Base-by-base conservation (phyloP, 2,888 invertebrate genomes). In the Prosopocoilus inquinatus region DNA sequence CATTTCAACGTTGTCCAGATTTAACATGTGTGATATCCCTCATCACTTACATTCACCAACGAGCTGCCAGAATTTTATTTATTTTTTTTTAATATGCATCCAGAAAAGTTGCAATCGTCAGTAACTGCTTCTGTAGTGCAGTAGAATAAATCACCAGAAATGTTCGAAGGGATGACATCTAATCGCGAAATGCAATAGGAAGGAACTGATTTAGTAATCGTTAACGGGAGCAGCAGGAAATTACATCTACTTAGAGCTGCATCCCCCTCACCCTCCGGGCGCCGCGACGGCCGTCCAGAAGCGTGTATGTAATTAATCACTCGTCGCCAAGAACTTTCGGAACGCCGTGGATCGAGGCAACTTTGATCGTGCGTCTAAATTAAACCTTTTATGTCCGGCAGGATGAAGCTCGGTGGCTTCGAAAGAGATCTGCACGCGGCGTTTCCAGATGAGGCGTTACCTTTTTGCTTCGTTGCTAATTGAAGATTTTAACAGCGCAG, bases 191-290 rank as follows among this genome's bases (percentile, higher is more conserved):
- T 62, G 64, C 62, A 64, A 65, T 64, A 68, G 70, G 67, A 69
- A 69, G 67, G 67, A 68, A 67, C 67, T 64, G 67, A 67, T 70
- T 70, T 66, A 63, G 64, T 59, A 64, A 65, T 65, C 65, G 64
- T 64, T 61, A 65, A 64, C 67, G 66, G 63, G 63, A 60, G 62
- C 59, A 62, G 63, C 67, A 67, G 70, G 70, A 70, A 69, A 70
- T 70, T 70, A 68, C 68, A 65, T 68, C 67, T 66, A 66, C 61
- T 63, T 61, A 66, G 63, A 59, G 60, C 41, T 15, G 53, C 55
- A 58, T 57, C 59, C 55, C 61, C 61, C 50, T 43, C 44, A 32
- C 45, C 39, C 52, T 55, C 57, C 60, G 60, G 59, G 59, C 59
- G 59, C 53, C 55, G 45, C 59, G 63, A 63, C 64, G 60, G 9